phyloP scores from a whole-genome alignment of 2,113 vertebrate genomes.

The Sinocyclocheilus grahami region DNA sequence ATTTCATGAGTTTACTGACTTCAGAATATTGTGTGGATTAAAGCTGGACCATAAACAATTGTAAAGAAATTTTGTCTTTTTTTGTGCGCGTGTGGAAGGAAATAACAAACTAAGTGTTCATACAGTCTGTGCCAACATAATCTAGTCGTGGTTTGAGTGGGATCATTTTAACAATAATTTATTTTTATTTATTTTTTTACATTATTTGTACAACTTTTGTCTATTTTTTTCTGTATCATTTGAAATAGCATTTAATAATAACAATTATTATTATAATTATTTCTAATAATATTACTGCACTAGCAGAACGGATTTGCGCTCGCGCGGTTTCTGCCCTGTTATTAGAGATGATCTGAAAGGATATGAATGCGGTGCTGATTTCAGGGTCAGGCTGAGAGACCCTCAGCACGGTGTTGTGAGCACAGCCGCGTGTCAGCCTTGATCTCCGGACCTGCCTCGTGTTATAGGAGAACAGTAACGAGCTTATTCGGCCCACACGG shows the following conservation, averaged over 20 bases:
- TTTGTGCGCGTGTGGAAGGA: background rate
- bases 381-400: conserved; percentile 46
- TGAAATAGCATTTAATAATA: background rate
- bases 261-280: background rate
- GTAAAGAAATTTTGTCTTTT: conserved; percentile 32
- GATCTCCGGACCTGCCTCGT: conserved; percentile 33
- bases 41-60: conserved; percentile 62
- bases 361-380: conserved; percentile 32
- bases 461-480: conserved; percentile 11
- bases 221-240: background rate
- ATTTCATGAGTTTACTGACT: conserved; percentile 78
- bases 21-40: conserved; percentile 88
- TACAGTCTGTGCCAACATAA: background rate
- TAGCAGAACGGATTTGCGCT: too few relatives aligned
- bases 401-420: too few relatives aligned
- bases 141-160: background rate
- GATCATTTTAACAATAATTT: too few relatives aligned
- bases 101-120: background rate
- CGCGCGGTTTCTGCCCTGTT: conserved; percentile 7
- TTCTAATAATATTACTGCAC: too few relatives aligned
- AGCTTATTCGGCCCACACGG: background rate
- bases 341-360: conserved; percentile 15
- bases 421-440: conserved; percentile 46
- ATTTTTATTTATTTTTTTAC: background rate
- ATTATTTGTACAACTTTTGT: background rate